phyloP scores from a whole-genome alignment of 1,140 invertebrate genomes.

The Caenorhabditis remanei region DNA sequence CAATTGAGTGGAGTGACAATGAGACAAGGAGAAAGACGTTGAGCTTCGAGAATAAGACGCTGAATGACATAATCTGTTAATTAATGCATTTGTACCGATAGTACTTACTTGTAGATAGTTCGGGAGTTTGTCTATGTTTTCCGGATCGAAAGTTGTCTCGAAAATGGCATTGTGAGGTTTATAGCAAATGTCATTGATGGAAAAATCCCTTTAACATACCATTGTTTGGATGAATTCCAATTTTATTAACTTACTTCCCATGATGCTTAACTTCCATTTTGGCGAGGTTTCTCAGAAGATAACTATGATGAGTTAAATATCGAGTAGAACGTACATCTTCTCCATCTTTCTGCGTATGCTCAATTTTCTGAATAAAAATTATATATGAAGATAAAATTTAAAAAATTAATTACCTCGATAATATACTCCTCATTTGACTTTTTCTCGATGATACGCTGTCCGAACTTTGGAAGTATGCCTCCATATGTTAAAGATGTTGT shows the following conservation, averaged over 20 bases:
- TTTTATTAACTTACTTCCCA: background rate
- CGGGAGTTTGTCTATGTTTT: background rate
- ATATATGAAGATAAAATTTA: too few species aligned
- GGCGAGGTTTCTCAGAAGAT: background rate
- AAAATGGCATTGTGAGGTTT: conserved; percentile 21
- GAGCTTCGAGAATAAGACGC: background rate
- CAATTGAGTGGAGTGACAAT: conserved; percentile 32
- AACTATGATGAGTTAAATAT: conserved; percentile 12
- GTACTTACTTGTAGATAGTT: background rate
- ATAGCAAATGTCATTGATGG: conserved; percentile 6
- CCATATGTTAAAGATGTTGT: background rate
- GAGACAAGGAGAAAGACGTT: conserved; percentile 23
- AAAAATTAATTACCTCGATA: too few species aligned
- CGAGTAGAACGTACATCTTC: background rate
- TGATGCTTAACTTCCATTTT: background rate
- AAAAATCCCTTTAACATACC: background rate
- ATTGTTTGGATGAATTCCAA: background rate
- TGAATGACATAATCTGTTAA: background rate
- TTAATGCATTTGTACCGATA: background rate
- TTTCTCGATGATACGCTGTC: background rate
- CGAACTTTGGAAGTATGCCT: too few species aligned
- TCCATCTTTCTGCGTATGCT: background rate
- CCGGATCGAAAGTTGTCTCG: too few species aligned
- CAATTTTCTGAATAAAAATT: conserved; percentile 3
- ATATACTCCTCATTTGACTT: too few species aligned